These are phyloP conservation scores for Hyperoplus immaculatus DNA, from an alignment of 2,797 vertebrate genomes.

Conservation along the genomic window DNA sequence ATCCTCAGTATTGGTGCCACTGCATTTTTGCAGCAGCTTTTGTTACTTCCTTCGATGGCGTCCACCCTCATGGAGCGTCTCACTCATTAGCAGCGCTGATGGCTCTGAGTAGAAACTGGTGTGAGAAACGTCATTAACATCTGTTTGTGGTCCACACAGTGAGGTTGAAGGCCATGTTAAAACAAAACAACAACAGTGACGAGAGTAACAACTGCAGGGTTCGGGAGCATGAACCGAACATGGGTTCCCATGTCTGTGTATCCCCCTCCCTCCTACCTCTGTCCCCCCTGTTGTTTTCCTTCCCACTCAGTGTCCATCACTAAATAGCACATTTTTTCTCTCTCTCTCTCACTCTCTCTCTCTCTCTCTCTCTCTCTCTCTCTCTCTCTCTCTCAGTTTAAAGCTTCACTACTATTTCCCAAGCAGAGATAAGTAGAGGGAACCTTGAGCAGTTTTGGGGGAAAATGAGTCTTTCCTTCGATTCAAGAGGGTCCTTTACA, in stretches of 20 bases:
- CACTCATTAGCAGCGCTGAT: slow-evolving; percentile 31
- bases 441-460: background rate
- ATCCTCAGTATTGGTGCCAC: background rate
- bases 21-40: too few relatives aligned
- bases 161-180: slow-evolving; percentile 69
- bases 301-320: background rate
- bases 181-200: slow-evolving; percentile 65
- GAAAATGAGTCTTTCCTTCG: background rate
- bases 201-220: slow-evolving; percentile 50
- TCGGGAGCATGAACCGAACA: slow-evolving; percentile 40
- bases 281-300: background rate
- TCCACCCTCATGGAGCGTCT: slow-evolving; percentile 26
- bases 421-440: background rate
- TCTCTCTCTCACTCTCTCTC: background rate
- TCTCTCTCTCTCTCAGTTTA: background rate
- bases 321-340: slow-evolving; percentile 26
- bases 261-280: slow-evolving; percentile 19
- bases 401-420: slow-evolving; percentile 5
- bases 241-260: slow-evolving; percentile 66
- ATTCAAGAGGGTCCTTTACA: background rate
- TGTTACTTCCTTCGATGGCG: slow-evolving; percentile 3
- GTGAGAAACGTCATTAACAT: slow-evolving; percentile 56
- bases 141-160: slow-evolving; percentile 57
- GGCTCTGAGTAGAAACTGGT: slow-evolving; percentile 29
- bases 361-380: background rate